phyloP scores from a whole-genome alignment of 2,888 invertebrate species.

The Ceraclea dissimilis region DNA sequence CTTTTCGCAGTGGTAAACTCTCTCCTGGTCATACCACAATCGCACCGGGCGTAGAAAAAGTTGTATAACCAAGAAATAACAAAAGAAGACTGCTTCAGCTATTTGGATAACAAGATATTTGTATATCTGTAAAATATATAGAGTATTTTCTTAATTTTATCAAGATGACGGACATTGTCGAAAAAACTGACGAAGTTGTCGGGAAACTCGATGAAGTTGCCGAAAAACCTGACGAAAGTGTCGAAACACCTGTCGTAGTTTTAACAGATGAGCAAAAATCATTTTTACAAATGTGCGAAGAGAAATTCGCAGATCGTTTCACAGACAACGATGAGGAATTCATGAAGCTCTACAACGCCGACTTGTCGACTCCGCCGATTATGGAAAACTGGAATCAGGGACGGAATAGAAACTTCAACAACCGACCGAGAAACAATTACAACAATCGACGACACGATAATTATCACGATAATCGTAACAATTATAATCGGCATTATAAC shows the following conservation, averaged over 20 bases:
- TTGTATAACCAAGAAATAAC: neutral
- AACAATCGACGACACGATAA: neutral
- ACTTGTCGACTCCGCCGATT: conserved; percentile 36
- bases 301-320: conserved; percentile 37
- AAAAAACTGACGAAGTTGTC: conserved; percentile 5
- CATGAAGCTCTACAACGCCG: conserved; percentile 32
- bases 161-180: neutral
- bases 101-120: neutral
- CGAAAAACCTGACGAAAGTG: conserved; percentile 3
- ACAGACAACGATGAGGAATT: conserved; percentile 37
- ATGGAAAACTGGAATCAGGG: conserved; percentile 35
- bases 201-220: neutral
- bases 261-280: conserved; percentile 35
- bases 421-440: neutral
- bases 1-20: conserved; percentile 11
- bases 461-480: neutral
- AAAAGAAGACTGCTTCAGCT: neutral
- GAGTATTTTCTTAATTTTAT: neutral
- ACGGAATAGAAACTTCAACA: conserved; percentile 7
- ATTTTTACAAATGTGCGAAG: conserved; percentile 37
- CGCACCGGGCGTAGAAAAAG: conserved; percentile 1
- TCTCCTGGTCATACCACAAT: conserved; percentile 10
- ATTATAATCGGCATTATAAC: neutral
- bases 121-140: no score
- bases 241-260: neutral